These are phyloP conservation scores for Hypsopygia costalis DNA, from an alignment of 2,888 invertebrate species.

Conservation along the genomic window DNA sequence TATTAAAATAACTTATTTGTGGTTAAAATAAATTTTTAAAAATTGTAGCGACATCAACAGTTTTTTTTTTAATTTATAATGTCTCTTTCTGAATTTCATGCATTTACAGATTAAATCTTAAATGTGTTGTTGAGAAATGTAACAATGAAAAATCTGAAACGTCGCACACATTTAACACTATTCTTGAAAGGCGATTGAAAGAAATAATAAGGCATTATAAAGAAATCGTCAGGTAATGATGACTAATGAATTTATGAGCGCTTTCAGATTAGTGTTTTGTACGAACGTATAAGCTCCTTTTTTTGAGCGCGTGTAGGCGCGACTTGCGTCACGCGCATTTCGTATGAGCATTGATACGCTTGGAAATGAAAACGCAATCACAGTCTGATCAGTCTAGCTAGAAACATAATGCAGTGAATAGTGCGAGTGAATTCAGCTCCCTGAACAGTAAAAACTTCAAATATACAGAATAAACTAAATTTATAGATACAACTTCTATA, in stretches of 20 bases:
- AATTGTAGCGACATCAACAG: no score
- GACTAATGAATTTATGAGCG: no score
- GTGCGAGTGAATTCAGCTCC: conserved; percentile 66
- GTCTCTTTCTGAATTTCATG: conserved; percentile 11
- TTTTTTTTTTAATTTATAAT: no score
- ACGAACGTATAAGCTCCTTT: no score
- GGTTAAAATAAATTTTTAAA: no score
- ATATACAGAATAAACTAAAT: conserved; percentile 78
- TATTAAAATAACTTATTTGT: no score
- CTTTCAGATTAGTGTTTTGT: no score
- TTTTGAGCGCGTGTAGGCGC: no score
- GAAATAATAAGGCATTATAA: conserved; percentile 28
- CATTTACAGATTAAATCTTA: conserved; percentile 32
- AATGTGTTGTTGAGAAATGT: conserved; percentile 29
- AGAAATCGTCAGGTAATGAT: conserved; percentile 27
- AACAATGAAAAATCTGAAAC: conserved; percentile 20
- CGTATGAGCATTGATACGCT: no score
- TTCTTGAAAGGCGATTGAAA: conserved; percentile 24
- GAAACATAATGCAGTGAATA: conserved; percentile 45
- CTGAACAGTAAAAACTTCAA: conserved; percentile 63
- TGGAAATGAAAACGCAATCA: conserved; percentile 61
- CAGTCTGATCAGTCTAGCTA: conserved; percentile 72
- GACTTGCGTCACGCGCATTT: no score
- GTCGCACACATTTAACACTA: conserved; percentile 11
- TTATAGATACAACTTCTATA: conserved; percentile 69